Evolutionary conservation across 2,797 vertebrate species (phyloP).

Genomic region (Peromyscus attwateri): DNA sequence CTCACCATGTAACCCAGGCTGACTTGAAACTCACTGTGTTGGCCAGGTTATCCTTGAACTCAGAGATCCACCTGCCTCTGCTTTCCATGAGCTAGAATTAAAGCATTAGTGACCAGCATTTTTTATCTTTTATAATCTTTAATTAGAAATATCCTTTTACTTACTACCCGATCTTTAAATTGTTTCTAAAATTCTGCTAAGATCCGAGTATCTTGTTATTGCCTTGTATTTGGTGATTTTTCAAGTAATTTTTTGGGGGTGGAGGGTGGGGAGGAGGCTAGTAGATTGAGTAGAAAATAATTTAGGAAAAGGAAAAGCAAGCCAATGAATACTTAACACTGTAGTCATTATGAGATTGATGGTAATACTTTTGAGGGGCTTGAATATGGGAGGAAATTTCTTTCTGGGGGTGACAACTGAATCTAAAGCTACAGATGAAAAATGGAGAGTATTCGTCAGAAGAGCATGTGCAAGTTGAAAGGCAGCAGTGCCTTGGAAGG

Average conservation of each 20-base stretch:
- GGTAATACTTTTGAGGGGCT: neutral
- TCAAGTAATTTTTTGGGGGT: neutral
- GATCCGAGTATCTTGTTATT: neutral
- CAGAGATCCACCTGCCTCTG: neutral
- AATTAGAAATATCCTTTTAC: constrained; percentile 14
- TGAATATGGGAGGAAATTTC: neutral
- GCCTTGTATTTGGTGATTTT: constrained; percentile 26
- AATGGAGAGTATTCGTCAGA: neutral
- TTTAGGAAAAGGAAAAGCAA: constrained; percentile 17
- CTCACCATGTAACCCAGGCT: neutral
- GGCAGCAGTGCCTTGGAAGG: neutral
- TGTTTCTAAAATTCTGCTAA: constrained; percentile 2
- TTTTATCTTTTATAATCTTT: constrained; percentile 5
- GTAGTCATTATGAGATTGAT: neutral
- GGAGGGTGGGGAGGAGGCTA: neutral
- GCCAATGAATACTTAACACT: neutral
- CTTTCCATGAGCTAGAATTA: neutral
- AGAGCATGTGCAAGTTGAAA: neutral
- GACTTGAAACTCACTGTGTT: neutral
- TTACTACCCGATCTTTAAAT: neutral
- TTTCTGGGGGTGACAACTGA: neutral
- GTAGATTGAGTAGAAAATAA: neutral
- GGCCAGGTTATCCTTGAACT: neutral
- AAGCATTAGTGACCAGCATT: neutral
- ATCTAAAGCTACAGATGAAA: neutral